A percentile compares a stretch with the other conserved stretches of the same genome.
Conservation (phyloP, 2,797 vertebrate genomes). For the Sparus aurata region DNA sequence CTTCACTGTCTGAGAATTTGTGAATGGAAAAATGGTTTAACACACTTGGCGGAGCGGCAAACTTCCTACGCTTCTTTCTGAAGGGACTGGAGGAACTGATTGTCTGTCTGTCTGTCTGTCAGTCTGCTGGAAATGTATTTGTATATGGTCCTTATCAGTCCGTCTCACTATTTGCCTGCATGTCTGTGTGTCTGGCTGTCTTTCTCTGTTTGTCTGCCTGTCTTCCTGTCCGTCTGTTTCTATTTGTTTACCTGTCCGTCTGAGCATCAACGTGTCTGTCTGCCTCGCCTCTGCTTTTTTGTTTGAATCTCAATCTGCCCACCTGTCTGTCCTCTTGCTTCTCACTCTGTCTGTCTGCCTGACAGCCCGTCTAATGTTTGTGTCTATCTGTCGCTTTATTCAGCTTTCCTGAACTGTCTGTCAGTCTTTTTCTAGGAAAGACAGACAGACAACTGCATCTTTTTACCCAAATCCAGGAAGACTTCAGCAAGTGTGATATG, state of each 20-base stretch:
- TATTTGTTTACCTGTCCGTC: constrained; percentile 17
- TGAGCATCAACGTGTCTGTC: constrained; percentile 6
- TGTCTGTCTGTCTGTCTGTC: background rate
- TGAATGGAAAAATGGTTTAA: constrained; percentile 84
- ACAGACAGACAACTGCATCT: constrained; percentile 15
- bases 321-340: constrained; percentile 21
- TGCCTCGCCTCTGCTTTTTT: background rate
- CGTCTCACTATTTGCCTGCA: constrained; percentile 2
- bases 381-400: constrained; percentile 32
- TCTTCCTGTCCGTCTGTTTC: background rate
- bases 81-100: constrained; percentile 5
- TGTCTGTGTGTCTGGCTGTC: too few relatives aligned
- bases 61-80: constrained; percentile 63
- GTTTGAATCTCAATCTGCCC: constrained; percentile 11
- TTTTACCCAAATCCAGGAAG: constrained; percentile 19
- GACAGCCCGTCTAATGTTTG: constrained; percentile 8
- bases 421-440: constrained; percentile 12
- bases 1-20: constrained; percentile 85
- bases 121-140: background rate
- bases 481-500: background rate
- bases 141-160: background rate
- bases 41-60: constrained; percentile 63
- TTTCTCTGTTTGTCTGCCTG: background rate
- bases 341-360: constrained; percentile 21
- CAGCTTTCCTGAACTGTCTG: constrained; percentile 24